Conservation (phyloP, 2,888 invertebrate species). For the Xylophagus ater region DNA sequence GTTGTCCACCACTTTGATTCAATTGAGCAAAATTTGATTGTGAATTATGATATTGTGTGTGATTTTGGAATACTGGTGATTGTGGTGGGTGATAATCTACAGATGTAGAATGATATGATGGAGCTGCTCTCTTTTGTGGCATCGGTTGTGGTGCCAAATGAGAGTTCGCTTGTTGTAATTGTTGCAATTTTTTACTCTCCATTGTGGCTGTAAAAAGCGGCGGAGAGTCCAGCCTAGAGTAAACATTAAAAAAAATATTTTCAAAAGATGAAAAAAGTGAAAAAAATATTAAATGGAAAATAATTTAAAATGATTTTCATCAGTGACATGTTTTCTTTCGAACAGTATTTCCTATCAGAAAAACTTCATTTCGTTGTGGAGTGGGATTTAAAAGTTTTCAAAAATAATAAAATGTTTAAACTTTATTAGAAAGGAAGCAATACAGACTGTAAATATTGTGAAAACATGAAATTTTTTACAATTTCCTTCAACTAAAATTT, state of each 20-base stretch:
- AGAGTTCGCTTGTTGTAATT: slow-evolving; percentile 35
- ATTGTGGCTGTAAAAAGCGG: slow-evolving; percentile 51
- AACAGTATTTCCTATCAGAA: too few relatives aligned
- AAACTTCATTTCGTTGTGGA: too few relatives aligned
- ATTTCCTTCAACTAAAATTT: too few relatives aligned
- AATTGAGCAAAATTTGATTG: slow-evolving; percentile 22
- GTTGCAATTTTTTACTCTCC: slow-evolving; percentile 54
- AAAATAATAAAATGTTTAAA: too few relatives aligned
- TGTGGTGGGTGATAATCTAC: slow-evolving; percentile 46
- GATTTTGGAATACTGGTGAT: slow-evolving; percentile 36
- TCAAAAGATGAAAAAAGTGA: slow-evolving; percentile 3
- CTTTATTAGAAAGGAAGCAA: too few relatives aligned
- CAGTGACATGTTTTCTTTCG: neutral
- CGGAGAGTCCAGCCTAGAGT: slow-evolving; percentile 59
- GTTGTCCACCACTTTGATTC: slow-evolving; percentile 21
- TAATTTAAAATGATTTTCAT: neutral
- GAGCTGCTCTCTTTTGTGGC: slow-evolving; percentile 42
- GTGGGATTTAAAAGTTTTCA: too few relatives aligned
- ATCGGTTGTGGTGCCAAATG: slow-evolving; percentile 39
- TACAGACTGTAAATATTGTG: neutral
- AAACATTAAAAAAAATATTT: slow-evolving; percentile 14
- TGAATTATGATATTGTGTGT: slow-evolving; percentile 22
- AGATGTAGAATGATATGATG: slow-evolving; percentile 40
- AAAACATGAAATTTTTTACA: neutral
- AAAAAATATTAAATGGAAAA: slow-evolving; percentile 2